A percentile compares a stretch with the other conserved stretches of the same genome.
Evolutionary conservation across 2,888 invertebrate genomes (phyloP).

Genomic region (Orchestes rusci): DNA sequence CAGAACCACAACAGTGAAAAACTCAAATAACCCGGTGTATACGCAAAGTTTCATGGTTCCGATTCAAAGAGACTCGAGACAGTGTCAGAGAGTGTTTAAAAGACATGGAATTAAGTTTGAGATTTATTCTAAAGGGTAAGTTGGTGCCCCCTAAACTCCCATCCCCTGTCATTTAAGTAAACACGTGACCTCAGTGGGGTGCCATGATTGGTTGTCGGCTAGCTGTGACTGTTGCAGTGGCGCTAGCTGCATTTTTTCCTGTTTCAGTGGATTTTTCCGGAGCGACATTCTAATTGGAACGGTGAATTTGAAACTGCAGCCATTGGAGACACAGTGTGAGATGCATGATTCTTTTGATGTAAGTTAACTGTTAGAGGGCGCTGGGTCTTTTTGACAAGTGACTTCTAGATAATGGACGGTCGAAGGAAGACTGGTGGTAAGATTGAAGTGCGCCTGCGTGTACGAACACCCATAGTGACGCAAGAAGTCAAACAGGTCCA

Average conservation of each 20-base stretch:
- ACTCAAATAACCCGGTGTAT: constrained; percentile 86
- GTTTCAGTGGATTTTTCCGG: constrained; percentile 90
- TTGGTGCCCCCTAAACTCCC: constrained; percentile 2
- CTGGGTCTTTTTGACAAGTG: not conserved
- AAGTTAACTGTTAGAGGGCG: constrained; percentile 43
- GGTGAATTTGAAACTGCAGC: constrained; percentile 74
- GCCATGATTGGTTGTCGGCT: constrained; percentile 30
- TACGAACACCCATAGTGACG: constrained; percentile 81
- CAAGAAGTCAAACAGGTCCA: constrained; percentile 83
- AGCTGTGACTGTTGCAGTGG: constrained; percentile 39
- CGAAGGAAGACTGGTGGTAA: constrained; percentile 83
- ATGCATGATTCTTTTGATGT: constrained; percentile 91
- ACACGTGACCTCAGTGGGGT: no score
- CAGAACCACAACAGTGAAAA: constrained; percentile 69
- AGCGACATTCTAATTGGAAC: constrained; percentile 81
- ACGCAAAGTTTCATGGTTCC: constrained; percentile 70
- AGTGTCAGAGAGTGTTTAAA: constrained; percentile 82
- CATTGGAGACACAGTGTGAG: constrained; percentile 81
- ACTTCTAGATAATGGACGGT: constrained; percentile 77
- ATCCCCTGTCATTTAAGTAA: no score
- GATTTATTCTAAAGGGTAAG: constrained; percentile 88
- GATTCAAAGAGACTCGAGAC: constrained; percentile 70
- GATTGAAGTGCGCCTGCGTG: constrained; percentile 77
- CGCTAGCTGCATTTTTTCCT: constrained; percentile 46
- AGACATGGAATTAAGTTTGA: constrained; percentile 85